Base-by-base conservation (phyloP, 2,113 vertebrate species). In the Peromyscus californicus region DNA sequence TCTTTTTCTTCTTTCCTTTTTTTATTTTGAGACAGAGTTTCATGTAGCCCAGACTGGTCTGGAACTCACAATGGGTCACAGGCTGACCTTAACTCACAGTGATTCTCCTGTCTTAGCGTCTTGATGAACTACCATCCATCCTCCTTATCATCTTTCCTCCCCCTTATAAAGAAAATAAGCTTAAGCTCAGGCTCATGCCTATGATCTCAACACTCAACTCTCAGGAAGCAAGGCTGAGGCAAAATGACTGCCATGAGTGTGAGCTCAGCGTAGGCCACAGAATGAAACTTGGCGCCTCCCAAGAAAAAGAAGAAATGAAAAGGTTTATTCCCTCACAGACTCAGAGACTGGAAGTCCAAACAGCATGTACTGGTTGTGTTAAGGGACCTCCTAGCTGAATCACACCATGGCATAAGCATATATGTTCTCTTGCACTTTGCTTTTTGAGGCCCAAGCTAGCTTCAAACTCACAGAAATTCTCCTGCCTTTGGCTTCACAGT, bases 341-440 rank as follows among this genome's bases (percentile, higher is more conserved):
- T 65, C 59, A 45, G 9, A 65, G 61, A 7, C 26, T 45, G 19
- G 15, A 31, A 45, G 17, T 67, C 15, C 61, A 48, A 67, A 86
- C 9, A 15, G 1, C 17, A 19, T 5, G 17, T 3, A 33, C 9
- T 21, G 29, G 83, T n/a, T 11, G 24, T 65, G 39, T 0, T 7
- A 45, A 45, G 59, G 83, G 39, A 45, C 16, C 13, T 42, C 59
- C 10, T 65, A 65, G 59, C 59, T 65, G 83, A 29, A 42, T 85
- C 26, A 11, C 16, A 67, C 26, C 39, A 33, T 10, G 83, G 61
- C 29, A 85, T 67, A 65, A 39, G 10, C 36, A 33, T 6, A 16
- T 6, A 48, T 42, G 19, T 42, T 74, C 22, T 74, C n/a, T 74
- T 42, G 72, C n/a, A 24, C 9, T 74, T 39, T 16, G 78, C 19